Evolutionary conservation across 2,888 invertebrate species (phyloP).

Genomic region (Cataglyphis rosenhaueri): DNA sequence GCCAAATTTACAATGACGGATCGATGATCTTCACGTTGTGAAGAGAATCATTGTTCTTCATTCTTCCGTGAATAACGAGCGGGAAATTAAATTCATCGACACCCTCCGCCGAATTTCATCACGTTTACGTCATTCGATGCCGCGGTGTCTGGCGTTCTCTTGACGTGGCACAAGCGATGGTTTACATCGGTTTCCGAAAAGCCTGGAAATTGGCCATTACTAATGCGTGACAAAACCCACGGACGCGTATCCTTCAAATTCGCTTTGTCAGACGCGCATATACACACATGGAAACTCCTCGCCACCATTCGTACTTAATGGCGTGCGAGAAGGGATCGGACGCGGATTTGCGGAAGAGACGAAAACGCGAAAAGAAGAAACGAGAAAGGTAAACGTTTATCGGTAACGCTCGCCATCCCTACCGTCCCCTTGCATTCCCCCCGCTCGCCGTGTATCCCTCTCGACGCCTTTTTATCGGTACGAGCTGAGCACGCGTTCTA

Average conservation of each 20-base stretch:
- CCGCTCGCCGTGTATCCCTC: not conserved
- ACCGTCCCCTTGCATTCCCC: not conserved
- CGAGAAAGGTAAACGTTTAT: slow-evolving; percentile 71
- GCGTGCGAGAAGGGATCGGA: not conserved
- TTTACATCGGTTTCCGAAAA: slow-evolving; percentile 67
- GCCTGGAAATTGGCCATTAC: slow-evolving; percentile 75
- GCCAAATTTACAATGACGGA: not conserved
- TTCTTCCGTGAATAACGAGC: slow-evolving; percentile 59
- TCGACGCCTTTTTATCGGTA: slow-evolving; percentile 68
- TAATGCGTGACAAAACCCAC: slow-evolving; percentile 73
- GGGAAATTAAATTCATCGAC: slow-evolving; percentile 72
- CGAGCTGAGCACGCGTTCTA: slow-evolving; percentile 38
- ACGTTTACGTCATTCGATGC: slow-evolving; percentile 63
- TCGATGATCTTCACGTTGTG: slow-evolving; percentile 19
- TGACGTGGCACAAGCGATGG: slow-evolving; percentile 64
- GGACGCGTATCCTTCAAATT: slow-evolving; percentile 40
- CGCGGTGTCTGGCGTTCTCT: slow-evolving; percentile 70
- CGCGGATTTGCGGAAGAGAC: slow-evolving; percentile 9
- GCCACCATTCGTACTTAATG: slow-evolving; percentile 6
- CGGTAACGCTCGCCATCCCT: slow-evolving; percentile 38
- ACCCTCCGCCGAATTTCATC: slow-evolving; percentile 60
- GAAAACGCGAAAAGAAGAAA: not conserved
- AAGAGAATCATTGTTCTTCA: slow-evolving; percentile 61
- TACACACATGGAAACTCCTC: not conserved
- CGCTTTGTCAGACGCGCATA: not conserved